Evolutionary conservation across 2,113 vertebrate genomes (phyloP).

Genomic region (Heterocephalus glaber): DNA sequence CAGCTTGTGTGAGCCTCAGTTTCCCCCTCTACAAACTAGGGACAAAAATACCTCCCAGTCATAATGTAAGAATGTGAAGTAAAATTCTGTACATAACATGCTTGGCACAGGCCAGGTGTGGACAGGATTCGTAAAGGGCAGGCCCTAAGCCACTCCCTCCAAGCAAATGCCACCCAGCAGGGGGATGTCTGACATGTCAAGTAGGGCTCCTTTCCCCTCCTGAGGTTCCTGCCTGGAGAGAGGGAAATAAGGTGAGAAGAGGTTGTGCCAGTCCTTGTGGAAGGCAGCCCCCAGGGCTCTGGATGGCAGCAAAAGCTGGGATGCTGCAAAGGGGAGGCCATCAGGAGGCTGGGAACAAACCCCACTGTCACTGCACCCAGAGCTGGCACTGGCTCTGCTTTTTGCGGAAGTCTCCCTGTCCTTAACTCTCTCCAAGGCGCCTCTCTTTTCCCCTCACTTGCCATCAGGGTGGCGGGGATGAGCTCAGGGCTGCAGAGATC

Average conservation of each 20-base stretch:
- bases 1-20: background rate
- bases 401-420: background rate
- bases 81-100: background rate
- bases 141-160: background rate
- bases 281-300: background rate
- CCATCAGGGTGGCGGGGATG: background rate
- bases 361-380: background rate
- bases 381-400: background rate
- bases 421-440: background rate
- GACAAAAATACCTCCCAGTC: background rate
- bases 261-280: background rate
- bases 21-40: background rate
- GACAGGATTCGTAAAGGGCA: background rate
- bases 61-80: background rate
- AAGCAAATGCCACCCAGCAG: background rate
- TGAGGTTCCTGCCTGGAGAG: background rate
- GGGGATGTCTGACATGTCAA: background rate
- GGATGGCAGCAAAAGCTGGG: background rate
- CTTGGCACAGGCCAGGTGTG: background rate
- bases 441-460: background rate
- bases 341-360: background rate
- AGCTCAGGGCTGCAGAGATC: background rate
- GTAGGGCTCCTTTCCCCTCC: background rate
- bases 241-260: background rate
- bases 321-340: background rate